Evolutionary conservation across 2,888 invertebrate species (phyloP).

Genomic region (Ceraclea dissimilis): DNA sequence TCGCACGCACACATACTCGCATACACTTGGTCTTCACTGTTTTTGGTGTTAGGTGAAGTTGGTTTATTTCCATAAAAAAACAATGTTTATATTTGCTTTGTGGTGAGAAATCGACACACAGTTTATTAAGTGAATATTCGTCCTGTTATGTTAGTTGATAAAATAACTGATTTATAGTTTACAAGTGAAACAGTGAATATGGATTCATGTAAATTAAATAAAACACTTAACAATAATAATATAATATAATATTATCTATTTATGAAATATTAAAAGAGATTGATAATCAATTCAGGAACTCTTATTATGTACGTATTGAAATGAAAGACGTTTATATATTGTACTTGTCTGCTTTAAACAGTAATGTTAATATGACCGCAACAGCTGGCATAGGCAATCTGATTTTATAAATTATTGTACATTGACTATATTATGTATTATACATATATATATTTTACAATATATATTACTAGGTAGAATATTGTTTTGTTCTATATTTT

Average conservation of each 20-base stretch:
- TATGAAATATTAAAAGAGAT: no score
- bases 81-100: slow-evolving; percentile 5
- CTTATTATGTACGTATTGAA: no score
- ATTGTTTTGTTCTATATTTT: slow-evolving; percentile 14
- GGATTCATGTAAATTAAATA: no score
- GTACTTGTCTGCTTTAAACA: no score
- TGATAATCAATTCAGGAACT: no score
- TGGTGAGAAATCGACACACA: neutral
- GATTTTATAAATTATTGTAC: slow-evolving; percentile 2
- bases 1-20: neutral
- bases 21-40: neutral
- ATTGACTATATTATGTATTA: slow-evolving; percentile 1
- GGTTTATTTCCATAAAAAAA: slow-evolving; percentile 3
- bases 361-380: no score
- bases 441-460: neutral
- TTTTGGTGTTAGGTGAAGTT: slow-evolving; percentile 11
- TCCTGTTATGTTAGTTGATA: neutral
- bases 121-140: neutral
- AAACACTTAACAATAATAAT: no score
- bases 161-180: no score
- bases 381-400: neutral
- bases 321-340: no score
- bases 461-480: neutral
- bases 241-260: no score
- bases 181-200: no score